A percentile compares a stretch with the other conserved stretches of the same genome.
Evolutionary conservation across 1,140 invertebrate genomes (phyloP).

Genomic region (Drosophila arawakana): DNA sequence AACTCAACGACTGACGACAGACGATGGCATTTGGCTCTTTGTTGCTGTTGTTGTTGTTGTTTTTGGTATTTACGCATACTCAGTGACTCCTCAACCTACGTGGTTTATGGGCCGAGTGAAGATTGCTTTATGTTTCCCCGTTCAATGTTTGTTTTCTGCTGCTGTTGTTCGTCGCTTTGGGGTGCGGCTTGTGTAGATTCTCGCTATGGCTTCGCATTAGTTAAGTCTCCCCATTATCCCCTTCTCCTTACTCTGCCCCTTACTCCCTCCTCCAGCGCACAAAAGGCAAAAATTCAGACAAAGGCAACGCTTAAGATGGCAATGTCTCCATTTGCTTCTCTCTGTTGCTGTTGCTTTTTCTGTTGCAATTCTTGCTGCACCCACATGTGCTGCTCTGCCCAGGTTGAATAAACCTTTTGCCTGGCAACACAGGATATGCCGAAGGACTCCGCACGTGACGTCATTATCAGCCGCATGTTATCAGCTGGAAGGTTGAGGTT

Average conservation of each 20-base stretch:
- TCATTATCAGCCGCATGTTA: slow-evolving; percentile 19
- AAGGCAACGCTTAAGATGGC: slow-evolving; percentile 29
- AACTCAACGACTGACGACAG: slow-evolving; percentile 50
- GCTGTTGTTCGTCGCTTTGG: neutral
- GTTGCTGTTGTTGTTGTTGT: slow-evolving; percentile 26
- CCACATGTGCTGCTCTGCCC: slow-evolving; percentile 1
- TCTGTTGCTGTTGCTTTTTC: neutral
- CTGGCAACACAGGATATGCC: slow-evolving; percentile 49
- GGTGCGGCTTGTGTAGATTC: slow-evolving; percentile 38
- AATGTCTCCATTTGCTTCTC: slow-evolving; percentile 26
- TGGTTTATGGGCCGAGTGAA: slow-evolving; percentile 38
- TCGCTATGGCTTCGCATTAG: slow-evolving; percentile 52
- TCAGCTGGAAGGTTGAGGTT: slow-evolving; percentile 24
- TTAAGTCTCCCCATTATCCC: neutral
- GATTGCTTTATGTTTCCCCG: slow-evolving; percentile 37
- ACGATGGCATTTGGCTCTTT: neutral
- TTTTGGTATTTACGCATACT: slow-evolving; percentile 52
- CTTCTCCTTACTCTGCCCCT: neutral
- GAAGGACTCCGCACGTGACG: slow-evolving; percentile 36
- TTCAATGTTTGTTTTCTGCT: neutral
- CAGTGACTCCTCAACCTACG: slow-evolving; percentile 37
- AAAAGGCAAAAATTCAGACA: slow-evolving; percentile 30
- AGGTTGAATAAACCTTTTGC: slow-evolving; percentile 73
- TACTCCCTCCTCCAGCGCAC: neutral
- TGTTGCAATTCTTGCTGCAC: slow-evolving; percentile 34